A percentile compares a stretch with the other conserved stretches of the same genome.
Conservation (phyloP, 2,113 vertebrate species). For the Orientallactaga bullata region DNA sequence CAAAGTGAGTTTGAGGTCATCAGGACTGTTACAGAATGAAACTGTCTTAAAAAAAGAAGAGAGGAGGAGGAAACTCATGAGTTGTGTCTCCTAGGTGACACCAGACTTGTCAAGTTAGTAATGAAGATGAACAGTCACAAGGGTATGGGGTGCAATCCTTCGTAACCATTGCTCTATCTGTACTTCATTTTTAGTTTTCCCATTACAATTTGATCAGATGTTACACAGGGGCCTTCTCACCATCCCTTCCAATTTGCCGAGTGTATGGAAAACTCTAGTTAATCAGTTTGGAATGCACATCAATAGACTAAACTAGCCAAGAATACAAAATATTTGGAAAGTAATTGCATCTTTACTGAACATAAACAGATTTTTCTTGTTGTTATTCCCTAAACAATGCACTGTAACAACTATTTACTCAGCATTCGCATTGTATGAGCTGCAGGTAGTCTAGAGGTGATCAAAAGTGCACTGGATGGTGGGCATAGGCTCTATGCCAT, state of each 20-base stretch:
- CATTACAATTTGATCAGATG: not conserved
- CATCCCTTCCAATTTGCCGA: not conserved
- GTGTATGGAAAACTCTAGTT: not conserved
- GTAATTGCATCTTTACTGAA: not conserved
- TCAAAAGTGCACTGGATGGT: not conserved
- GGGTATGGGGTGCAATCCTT: no score
- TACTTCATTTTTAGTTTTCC: not conserved
- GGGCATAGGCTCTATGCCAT: not conserved
- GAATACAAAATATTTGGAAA: not conserved
- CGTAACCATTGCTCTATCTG: not conserved
- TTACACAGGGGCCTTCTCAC: not conserved
- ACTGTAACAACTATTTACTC: not conserved
- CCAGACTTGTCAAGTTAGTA: not conserved
- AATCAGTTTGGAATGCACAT: not conserved
- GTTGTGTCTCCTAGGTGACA: no score
- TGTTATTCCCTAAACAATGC: not conserved
- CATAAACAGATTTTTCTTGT: not conserved
- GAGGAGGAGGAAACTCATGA: no score
- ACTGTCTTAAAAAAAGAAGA: no score
- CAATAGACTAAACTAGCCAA: not conserved
- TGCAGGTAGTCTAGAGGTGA: no score
- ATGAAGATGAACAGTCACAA: no score
- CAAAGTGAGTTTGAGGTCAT: not conserved
- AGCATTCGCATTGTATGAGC: not conserved
- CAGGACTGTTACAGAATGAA: no score